A percentile compares a stretch with the other conserved stretches of the same genome.
Evolutionary conservation across 2,888 invertebrate species (phyloP).

Genomic region (Lepidonotus clava): DNA sequence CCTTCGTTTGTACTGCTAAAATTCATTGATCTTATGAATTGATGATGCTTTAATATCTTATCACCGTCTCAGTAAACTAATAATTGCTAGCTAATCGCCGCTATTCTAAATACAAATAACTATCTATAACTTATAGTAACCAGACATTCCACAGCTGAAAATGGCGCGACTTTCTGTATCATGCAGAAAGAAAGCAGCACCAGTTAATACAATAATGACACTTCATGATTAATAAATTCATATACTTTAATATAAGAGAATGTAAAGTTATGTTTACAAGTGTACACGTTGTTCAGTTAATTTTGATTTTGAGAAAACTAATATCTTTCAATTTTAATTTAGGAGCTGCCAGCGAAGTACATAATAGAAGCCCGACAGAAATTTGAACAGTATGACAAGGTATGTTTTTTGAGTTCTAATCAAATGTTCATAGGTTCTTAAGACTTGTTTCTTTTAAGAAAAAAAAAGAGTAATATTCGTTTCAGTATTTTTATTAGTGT

Average conservation of each 20-base stretch:
- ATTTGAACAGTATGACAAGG: conserved; percentile 78
- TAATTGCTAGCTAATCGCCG: too few relatives aligned
- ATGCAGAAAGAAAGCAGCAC: too few relatives aligned
- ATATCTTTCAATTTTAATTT: neutral
- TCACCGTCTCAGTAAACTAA: too few relatives aligned
- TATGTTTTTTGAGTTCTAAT: conserved; percentile 59
- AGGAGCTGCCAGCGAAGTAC: conserved; percentile 74
- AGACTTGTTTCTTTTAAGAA: neutral
- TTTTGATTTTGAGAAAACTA: neutral
- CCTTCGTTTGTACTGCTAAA: too few relatives aligned
- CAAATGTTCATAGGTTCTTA: neutral
- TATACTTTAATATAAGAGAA: neutral
- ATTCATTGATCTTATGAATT: too few relatives aligned
- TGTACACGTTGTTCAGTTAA: neutral
- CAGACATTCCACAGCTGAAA: too few relatives aligned
- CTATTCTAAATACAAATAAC: too few relatives aligned
- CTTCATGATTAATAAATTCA: neutral
- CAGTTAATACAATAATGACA: too few relatives aligned
- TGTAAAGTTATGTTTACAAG: neutral
- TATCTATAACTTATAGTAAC: too few relatives aligned
- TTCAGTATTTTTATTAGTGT: neutral
- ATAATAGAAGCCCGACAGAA: conserved; percentile 75
- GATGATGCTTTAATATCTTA: too few relatives aligned
- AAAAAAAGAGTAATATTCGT: neutral
- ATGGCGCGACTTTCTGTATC: too few relatives aligned